A percentile compares a stretch with the other conserved stretches of the same genome.
These are phyloP conservation scores for Homalodisca vitripennis DNA, from an alignment of 1,140 invertebrate species.

Conservation along the genomic window DNA sequence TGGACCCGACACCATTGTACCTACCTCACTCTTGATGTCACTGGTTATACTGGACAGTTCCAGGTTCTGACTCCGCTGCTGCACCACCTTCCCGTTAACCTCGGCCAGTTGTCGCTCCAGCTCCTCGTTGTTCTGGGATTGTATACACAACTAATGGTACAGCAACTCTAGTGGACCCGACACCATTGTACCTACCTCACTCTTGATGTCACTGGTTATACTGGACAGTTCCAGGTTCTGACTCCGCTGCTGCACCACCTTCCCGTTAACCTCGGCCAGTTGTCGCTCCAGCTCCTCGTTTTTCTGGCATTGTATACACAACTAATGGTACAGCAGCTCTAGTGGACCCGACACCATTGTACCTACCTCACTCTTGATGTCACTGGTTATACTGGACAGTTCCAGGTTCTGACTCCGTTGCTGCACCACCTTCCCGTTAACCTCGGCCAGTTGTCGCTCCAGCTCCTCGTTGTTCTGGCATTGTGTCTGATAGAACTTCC, in stretches of 20 bases:
- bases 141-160: too few relatives aligned
- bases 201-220: background rate
- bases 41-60: background rate
- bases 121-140: constrained; percentile 37
- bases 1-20: too few relatives aligned
- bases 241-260: constrained; percentile 30
- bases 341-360: too few relatives aligned
- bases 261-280: constrained; percentile 44
- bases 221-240: background rate
- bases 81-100: constrained; percentile 42
- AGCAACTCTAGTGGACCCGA: too few relatives aligned
- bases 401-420: background rate
- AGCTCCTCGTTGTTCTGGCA: constrained; percentile 38
- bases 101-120: constrained; percentile 42
- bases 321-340: too few relatives aligned
- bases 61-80: background rate
- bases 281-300: constrained; percentile 41
- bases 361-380: constrained; percentile 10
- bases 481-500: constrained; percentile 22
- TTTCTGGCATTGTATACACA: constrained; percentile 17
- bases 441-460: constrained; percentile 41
- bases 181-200: constrained; percentile 17
- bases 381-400: background rate
- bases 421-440: constrained; percentile 42
- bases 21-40: constrained; percentile 11